phyloP scores from a whole-genome alignment of 2,888 invertebrate species.

The Ellobium chinense region DNA sequence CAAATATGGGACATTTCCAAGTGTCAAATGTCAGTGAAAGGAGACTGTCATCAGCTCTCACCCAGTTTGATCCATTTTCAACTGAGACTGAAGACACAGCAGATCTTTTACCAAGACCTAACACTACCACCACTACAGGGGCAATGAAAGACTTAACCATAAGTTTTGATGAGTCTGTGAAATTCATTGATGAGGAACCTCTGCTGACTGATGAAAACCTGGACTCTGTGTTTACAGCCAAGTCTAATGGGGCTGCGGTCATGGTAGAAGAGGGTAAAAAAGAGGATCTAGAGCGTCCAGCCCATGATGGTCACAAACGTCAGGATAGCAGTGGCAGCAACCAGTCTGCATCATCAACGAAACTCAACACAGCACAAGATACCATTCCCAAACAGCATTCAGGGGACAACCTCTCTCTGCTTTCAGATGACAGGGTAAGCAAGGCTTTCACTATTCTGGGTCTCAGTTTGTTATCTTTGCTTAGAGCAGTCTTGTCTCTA shows the following conservation, averaged over 20 bases:
- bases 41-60: constrained; percentile 69
- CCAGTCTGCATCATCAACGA: constrained; percentile 54
- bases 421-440: constrained; percentile 64
- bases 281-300: neutral
- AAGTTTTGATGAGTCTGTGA: neutral
- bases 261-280: neutral
- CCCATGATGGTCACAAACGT: neutral
- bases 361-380: constrained; percentile 33
- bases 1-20: constrained; percentile 70
- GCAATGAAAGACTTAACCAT: neutral
- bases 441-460: too few relatives aligned
- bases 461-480: too few relatives aligned
- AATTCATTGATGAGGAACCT: constrained; percentile 2
- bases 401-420: constrained; percentile 46
- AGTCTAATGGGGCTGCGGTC: constrained; percentile 28
- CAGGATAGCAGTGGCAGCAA: constrained; percentile 59
- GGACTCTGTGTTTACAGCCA: constrained; percentile 2
- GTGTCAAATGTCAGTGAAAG: constrained; percentile 70
- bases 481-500: too few relatives aligned
- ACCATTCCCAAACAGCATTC: constrained; percentile 29
- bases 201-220: neutral
- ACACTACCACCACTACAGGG: neutral
- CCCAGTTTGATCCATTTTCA: constrained; percentile 64
- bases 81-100: constrained; percentile 23
- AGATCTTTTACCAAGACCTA: neutral